Base-by-base conservation (phyloP, 92 coral and sea anemone genomes). In the Scolanthus callimorphus region DNA sequence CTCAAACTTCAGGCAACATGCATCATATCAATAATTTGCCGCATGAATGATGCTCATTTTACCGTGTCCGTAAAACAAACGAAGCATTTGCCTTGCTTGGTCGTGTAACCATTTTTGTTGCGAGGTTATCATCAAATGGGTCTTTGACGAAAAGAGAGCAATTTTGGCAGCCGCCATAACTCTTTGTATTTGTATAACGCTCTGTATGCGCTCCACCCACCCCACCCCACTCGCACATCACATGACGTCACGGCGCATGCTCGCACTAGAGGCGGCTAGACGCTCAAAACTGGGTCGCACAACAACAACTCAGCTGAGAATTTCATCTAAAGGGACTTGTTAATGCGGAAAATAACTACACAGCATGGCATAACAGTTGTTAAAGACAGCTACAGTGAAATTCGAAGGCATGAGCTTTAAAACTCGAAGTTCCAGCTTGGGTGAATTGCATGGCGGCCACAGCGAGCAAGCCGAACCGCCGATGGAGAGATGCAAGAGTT, bases 391-490 rank as follows among this genome's bases (percentile, higher is more conserved):
- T 6, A 34, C 41, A 46, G 52, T 46, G 4, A 9, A 9, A 9
- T 10, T 46, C 22, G 11, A 21, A 9, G 22, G 23, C 6, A 68
- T 68, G 75, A 68, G 75, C 49, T 68, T 68, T 29, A 43, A 59
- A n/a, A 4, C 75, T 0, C 47, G 75, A 56, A 64, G 64, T 57
- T 83, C 75, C 27, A 88, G 96, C 63, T 29, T 83, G 46, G 96
- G 96, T 23, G 90, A 83, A 55, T 62, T 88, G 13, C 71, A 88
- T 31, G 96, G 96, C 47, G 96, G 96, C 34, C 96, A 83, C 25
- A 74, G 23, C 11, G 83, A 63, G 3, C 67, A 53, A 57, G 73
- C 80, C 52, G 57, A 65, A 47, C 47, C 68, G 56, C 71, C 85
- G 28, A 69, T 88, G 66, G 96, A 78, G 59, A 75, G 96, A 59